Evolutionary conservation across 2,888 invertebrate species (phyloP).

Genomic region (Prosopocoilus inquinatus): DNA sequence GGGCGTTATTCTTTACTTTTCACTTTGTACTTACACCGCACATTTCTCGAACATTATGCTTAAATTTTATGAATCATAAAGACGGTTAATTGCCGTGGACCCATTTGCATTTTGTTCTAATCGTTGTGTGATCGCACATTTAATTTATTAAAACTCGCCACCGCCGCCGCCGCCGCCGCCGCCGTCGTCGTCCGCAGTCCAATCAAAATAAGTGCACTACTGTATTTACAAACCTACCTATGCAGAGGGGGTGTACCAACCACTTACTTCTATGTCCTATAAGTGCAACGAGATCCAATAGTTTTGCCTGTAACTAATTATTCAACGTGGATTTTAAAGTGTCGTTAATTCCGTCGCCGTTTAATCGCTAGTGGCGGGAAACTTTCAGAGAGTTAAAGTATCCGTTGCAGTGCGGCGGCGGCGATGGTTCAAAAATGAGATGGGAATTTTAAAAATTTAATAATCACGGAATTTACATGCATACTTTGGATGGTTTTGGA

Average conservation of each 20-base stretch:
- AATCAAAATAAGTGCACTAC: too few relatives aligned
- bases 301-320: too few relatives aligned
- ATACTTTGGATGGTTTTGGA: conserved; percentile 16
- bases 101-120: conserved; percentile 10
- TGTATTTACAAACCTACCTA: too few relatives aligned
- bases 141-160: conserved; percentile 2
- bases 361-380: too few relatives aligned
- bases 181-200: neutral
- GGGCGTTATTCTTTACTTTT: conserved; percentile 22
- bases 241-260: too few relatives aligned
- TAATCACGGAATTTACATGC: conserved; percentile 2
- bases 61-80: conserved; percentile 8
- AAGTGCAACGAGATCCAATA: too few relatives aligned
- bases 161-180: neutral
- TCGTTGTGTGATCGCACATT: neutral
- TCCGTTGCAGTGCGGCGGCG: too few relatives aligned
- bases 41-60: conserved; percentile 16
- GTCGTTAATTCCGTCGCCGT: too few relatives aligned
- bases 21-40: conserved; percentile 20
- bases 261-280: too few relatives aligned
- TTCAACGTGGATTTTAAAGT: too few relatives aligned
- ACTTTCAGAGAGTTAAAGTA: too few relatives aligned
- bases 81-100: conserved; percentile 6
- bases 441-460: neutral
- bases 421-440: neutral